A percentile compares a stretch with the other conserved stretches of the same genome.
Evolutionary conservation across 2,888 invertebrate genomes (phyloP).

Genomic region (Cataglyphis altisquamis): DNA sequence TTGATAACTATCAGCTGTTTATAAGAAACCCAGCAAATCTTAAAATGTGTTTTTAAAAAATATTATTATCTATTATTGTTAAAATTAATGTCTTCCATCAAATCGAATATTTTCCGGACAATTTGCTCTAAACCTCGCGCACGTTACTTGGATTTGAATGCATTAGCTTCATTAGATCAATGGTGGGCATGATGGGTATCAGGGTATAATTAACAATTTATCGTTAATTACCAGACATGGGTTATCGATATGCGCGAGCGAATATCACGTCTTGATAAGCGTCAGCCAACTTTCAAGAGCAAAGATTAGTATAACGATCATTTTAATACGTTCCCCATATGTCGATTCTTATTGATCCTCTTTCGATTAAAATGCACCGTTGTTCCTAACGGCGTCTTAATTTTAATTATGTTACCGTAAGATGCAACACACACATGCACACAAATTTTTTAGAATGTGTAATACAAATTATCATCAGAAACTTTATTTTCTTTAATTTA

Average conservation of each 20-base stretch:
- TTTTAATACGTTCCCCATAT: conserved; percentile 44
- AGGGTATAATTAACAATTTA: conserved; percentile 66
- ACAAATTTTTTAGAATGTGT: not conserved
- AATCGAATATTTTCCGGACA: not conserved
- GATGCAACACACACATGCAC: not conserved
- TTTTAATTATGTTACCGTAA: conserved; percentile 37
- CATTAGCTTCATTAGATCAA: conserved; percentile 46
- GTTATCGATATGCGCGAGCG: conserved; percentile 49
- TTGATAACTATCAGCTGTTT: not conserved
- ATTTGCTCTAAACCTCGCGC: not conserved
- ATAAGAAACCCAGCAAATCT: not conserved
- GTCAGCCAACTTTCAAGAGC: conserved; percentile 18
- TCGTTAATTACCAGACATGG: conserved; percentile 51
- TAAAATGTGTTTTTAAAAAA: not conserved
- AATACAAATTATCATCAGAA: not conserved
- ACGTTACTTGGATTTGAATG: not conserved
- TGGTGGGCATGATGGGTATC: not conserved
- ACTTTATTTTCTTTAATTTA: not conserved
- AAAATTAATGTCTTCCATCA: conserved; percentile 14
- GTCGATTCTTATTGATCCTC: conserved; percentile 43
- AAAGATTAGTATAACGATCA: conserved; percentile 50
- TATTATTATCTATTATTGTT: not conserved
- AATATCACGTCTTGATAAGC: conserved; percentile 49
- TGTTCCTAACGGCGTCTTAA: conserved; percentile 45
- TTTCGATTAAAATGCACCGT: conserved; percentile 45